Base-by-base conservation (phyloP, 2,888 invertebrate genomes). In the Melieria crassipennis region DNA sequence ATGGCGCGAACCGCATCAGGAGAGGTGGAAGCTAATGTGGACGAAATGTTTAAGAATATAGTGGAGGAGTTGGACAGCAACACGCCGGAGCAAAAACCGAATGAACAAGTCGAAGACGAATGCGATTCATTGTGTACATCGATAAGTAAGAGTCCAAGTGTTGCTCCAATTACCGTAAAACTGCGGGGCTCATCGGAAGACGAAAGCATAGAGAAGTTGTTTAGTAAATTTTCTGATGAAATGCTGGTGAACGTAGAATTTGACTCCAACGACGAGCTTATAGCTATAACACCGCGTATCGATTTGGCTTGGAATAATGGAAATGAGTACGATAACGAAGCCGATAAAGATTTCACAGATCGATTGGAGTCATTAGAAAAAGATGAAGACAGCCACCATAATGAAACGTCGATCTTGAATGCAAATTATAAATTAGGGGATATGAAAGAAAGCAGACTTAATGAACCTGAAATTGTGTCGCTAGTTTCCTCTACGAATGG, bases 191-290 rank as follows among this genome's bases (percentile, higher is more conserved):
- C 82, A 6, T 85, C 86, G 5, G 84, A 85, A 67, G 85, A 85
- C 43, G 83, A 85, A 16, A 86, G 86, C 71, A 86, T 86, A 61
- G 86, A 86, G 63, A 81, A 85, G 69, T 78, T 86, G 1, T 84
- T 86, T 61, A 82, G 83, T 11, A 75, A 85, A 42, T 81, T 86
- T 45, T 80, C 84, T 4, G 83, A 86, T 76, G 84, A 86, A 71
- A 84, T 86, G 85, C 70, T 86, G 3, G 85, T 83, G 3, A 81
- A 85, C 69, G 84, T 83, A 4, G 85, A 86, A 64, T 86, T 86
- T 58, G 85, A 86, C 75, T 84, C 85, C 9, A 84, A 84, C 69
- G 86, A 84, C 69, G 86, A 86, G 56, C 69, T 86, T 5, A 71
- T 86, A 9, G 81, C 77, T 3, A 84, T 85, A 42, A 83, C 81